phyloP scores from a whole-genome alignment of 2,113 vertebrate species.

The Grantiella picta region DNA sequence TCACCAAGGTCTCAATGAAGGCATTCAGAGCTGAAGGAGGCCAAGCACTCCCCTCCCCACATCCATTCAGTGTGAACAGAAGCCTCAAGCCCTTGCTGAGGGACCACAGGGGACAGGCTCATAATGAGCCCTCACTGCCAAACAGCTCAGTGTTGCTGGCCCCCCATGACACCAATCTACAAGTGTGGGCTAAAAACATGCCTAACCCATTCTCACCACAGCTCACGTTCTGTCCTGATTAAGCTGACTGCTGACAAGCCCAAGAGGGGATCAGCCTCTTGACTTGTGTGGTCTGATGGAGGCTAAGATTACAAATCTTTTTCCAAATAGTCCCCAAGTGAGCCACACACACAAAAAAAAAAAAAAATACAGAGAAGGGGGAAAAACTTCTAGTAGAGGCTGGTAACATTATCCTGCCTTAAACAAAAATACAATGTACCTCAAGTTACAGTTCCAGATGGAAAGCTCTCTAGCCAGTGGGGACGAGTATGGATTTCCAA shows the following conservation, averaged over 20 bases:
- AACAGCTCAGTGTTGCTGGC: neutral
- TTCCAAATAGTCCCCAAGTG: conserved; percentile 21
- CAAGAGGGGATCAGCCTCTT: conserved; percentile 43
- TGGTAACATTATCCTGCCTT: conserved; percentile 41
- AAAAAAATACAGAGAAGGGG: neutral
- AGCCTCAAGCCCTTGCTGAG: neutral
- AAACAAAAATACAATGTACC: conserved; percentile 49
- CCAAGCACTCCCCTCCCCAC: neutral
- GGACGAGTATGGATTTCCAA: conserved; percentile 3
- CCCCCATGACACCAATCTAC: neutral
- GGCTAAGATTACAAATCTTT: conserved; percentile 56
- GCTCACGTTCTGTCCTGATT: conserved; percentile 19
- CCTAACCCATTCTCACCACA: neutral
- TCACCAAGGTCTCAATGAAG: conserved; percentile 9
- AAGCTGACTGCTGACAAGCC: conserved; percentile 47
- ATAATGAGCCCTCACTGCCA: conserved; percentile 20
- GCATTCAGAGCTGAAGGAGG: neutral
- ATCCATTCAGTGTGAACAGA: conserved; percentile 3
- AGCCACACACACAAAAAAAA: neutral
- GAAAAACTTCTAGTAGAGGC: neutral
- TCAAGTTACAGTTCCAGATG: conserved; percentile 41
- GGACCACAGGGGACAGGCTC: neutral
- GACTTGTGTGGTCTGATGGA: conserved; percentile 59
- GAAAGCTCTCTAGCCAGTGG: conserved; percentile 10
- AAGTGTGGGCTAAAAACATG: conserved; percentile 43